Evolutionary conservation across 2,113 vertebrate genomes (phyloP).

Genomic region (Conger conger): DNA sequence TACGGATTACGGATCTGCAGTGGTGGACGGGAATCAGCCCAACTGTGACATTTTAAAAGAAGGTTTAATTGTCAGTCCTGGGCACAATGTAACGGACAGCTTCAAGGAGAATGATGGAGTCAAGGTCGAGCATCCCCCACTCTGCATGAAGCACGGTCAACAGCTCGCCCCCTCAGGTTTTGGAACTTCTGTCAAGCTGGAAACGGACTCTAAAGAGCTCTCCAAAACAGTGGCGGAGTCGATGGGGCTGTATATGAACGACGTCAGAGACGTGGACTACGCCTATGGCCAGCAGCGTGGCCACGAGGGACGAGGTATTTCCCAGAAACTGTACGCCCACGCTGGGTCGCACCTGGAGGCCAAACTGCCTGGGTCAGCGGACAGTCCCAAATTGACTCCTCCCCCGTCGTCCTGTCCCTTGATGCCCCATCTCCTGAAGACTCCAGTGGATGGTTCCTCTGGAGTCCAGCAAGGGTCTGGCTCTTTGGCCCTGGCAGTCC

Average conservation of each 20-base stretch:
- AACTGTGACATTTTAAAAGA: slow-evolving; percentile 84
- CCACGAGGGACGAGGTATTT: slow-evolving; percentile 66
- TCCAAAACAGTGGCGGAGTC: slow-evolving; percentile 94
- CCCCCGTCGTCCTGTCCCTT: slow-evolving; percentile 67
- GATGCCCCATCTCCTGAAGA: slow-evolving; percentile 59
- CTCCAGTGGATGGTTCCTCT: slow-evolving; percentile 69
- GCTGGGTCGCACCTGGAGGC: slow-evolving; percentile 78
- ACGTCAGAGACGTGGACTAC: slow-evolving; percentile 86
- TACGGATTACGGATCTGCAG: slow-evolving; percentile 72
- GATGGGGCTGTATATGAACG: slow-evolving; percentile 98
- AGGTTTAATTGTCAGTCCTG: slow-evolving; percentile 81
- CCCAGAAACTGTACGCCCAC: slow-evolving; percentile 82
- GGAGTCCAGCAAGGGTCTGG: slow-evolving; percentile 59
- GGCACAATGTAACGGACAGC: slow-evolving; percentile 52
- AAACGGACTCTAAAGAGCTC: slow-evolving; percentile 94
- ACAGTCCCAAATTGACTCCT: slow-evolving; percentile 67
- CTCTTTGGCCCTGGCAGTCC: slow-evolving; percentile 74
- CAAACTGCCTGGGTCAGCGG: slow-evolving; percentile 53
- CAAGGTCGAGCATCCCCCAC: slow-evolving; percentile 78
- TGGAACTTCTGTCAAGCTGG: slow-evolving; percentile 78
- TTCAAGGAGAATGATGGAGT: slow-evolving; percentile 81
- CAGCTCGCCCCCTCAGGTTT: slow-evolving; percentile 77
- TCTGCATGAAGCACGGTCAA: slow-evolving; percentile 76
- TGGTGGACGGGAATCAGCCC: slow-evolving; percentile 71
- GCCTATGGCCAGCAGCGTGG: slow-evolving; percentile 80